Evolutionary conservation across 2,888 invertebrate species (phyloP), one percentile per base, ranked within the genome.

Genomic region (Lochmaea capreae): DNA sequence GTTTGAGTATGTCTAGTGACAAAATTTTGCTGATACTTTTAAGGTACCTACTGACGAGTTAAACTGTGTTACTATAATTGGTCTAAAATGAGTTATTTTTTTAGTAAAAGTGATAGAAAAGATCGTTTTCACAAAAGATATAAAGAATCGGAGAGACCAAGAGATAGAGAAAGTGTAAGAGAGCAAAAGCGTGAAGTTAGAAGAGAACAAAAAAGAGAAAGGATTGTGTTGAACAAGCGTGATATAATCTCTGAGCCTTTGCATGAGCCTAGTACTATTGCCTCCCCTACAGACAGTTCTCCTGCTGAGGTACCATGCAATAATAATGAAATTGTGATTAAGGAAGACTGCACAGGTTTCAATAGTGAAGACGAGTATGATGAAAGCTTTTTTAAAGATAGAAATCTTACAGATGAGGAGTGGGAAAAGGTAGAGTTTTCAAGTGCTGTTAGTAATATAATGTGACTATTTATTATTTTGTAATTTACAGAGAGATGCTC

Each of bases 301-400:
- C 77, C 78, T 73, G 79, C 81, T 5, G 85, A 85, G 77, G 80
- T 83, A 8, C 78, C 81, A 10, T 81, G 82, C 72, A 83, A 83
- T 78, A 84, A 83, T 72, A 83, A 81, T 72, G 82, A 83, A 72
- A 79, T 77, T 63, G 82, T 76, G 65, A 81, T 76, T 11, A 85
- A 86, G 70, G 87, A 87, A 81, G 87, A 87, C 76, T 85, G 83
- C 49, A 86, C 86, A 73, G 87, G 87, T 1, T 87, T 86, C 77
- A 87, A 87, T 77, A 87, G 87, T 76, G 87, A 87, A 77, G 87
- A 87, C 80, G 87, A 87, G 77, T 87, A 87, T 80, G 85, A 85
- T 78, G 84, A 84, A 69, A 83, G 81, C 52, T 79, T 78, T 63
- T 74, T 78, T 39, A 76, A 80, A 63, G 81, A 82, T 65, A 78